phyloP scores from a whole-genome alignment of 2,888 invertebrate genomes.

The Eilema sororculum region DNA sequence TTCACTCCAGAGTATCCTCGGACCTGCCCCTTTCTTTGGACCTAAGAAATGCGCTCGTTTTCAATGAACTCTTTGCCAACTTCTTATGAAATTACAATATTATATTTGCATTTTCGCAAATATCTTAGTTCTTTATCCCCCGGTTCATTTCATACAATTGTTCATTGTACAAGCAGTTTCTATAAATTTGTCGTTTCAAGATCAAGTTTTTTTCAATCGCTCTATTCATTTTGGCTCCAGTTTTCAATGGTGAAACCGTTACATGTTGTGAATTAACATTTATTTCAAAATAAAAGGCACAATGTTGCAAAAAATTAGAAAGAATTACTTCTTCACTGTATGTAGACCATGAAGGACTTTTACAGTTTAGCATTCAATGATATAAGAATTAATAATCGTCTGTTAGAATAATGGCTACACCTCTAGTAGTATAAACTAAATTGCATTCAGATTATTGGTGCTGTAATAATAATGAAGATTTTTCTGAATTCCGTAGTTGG shows the following conservation, averaged over 20 bases:
- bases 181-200: conserved; percentile 57
- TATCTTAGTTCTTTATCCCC: conserved; percentile 11
- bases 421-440: background rate
- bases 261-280: conserved; percentile 61
- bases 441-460: background rate
- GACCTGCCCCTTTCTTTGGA: conserved; percentile 74
- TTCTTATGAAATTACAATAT: conserved; percentile 58
- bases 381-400: background rate
- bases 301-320: background rate
- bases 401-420: too few relatives aligned
- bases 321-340: background rate
- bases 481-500: too few relatives aligned
- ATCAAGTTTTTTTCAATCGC: conserved; percentile 64
- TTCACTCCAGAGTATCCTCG: conserved; percentile 68
- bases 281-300: conserved; percentile 40
- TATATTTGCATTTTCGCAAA: conserved; percentile 36
- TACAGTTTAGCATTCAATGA: background rate
- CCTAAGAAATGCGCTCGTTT: conserved; percentile 77
- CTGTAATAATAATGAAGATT: too few relatives aligned
- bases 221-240: conserved; percentile 58
- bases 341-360: conserved; percentile 20
- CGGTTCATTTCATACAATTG: conserved; percentile 23
- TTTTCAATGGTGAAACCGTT: conserved; percentile 77
- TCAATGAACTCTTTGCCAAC: conserved; percentile 78
- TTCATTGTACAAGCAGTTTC: conserved; percentile 18